Evolutionary conservation across 2,113 vertebrate genomes (phyloP).

Genomic region (Hypocryptadius cinnamomeus): DNA sequence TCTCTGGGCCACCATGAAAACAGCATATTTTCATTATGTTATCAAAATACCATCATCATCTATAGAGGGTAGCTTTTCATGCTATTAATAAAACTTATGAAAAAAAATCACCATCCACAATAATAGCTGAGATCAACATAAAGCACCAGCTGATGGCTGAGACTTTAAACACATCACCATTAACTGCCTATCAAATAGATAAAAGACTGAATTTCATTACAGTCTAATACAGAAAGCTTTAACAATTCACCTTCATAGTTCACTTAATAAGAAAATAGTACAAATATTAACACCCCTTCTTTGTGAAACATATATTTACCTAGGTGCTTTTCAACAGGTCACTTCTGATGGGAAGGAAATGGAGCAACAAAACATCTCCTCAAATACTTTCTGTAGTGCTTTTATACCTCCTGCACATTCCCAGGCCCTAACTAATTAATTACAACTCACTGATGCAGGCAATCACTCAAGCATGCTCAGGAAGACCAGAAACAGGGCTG

Average conservation of each 20-base stretch:
- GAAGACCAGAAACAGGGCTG: background rate
- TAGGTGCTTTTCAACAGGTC: background rate
- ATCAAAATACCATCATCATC: background rate
- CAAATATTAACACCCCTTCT: background rate
- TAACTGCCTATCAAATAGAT: background rate
- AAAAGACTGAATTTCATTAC: background rate
- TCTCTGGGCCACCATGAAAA: background rate
- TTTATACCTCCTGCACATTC: background rate
- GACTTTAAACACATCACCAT: background rate
- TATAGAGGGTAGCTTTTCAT: background rate
- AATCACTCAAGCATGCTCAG: background rate
- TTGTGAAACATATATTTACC: background rate
- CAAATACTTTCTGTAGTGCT: background rate
- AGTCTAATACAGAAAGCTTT: background rate
- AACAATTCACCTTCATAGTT: background rate
- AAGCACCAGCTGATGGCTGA: background rate
- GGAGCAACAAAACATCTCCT: background rate
- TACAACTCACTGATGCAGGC: background rate
- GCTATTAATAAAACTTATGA: background rate
- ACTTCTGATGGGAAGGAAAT: background rate
- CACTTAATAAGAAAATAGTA: background rate
- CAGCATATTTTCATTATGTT: background rate
- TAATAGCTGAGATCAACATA: background rate
- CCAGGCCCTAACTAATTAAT: background rate
- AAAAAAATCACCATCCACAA: background rate